Evolutionary conservation across 2,888 invertebrate species (phyloP).

Genomic region (Temnothorax ravouxi): DNA sequence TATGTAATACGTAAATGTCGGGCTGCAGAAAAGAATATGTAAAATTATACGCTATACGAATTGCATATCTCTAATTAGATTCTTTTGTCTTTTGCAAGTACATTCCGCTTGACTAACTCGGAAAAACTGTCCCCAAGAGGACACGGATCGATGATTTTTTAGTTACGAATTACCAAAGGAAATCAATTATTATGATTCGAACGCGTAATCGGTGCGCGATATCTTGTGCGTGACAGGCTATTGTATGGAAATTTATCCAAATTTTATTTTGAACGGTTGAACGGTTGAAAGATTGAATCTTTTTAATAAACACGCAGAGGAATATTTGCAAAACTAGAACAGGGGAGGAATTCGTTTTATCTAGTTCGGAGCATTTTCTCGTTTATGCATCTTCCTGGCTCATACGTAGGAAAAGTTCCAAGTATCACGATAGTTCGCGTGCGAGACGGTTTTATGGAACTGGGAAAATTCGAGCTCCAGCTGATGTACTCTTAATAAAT

Average conservation of each 20-base stretch:
- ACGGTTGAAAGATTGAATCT: neutral
- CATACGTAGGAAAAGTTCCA: constrained; percentile 2
- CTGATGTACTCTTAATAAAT: constrained; percentile 49
- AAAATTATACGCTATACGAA: neutral
- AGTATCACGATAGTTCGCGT: constrained; percentile 1
- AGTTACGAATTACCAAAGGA: neutral
- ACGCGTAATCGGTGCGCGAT: neutral
- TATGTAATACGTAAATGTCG: neutral
- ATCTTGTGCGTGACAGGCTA: neutral
- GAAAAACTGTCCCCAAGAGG: constrained; percentile 6
- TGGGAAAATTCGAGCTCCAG: constrained; percentile 27
- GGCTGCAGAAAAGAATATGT: neutral
- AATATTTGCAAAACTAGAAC: neutral
- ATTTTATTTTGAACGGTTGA: neutral
- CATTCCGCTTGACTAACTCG: neutral
- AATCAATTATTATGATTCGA: constrained; percentile 17
- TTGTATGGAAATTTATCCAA: constrained; percentile 17
- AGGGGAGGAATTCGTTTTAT: neutral
- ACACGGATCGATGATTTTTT: constrained; percentile 20
- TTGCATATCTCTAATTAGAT: constrained; percentile 2
- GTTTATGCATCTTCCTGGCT: neutral
- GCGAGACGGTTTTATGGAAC: constrained; percentile 15
- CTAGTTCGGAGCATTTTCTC: neutral
- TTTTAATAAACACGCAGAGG: neutral
- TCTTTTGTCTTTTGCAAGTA: constrained; percentile 7